These are phyloP conservation scores for Tragelaphus buxtoni DNA, from an alignment of 2,113 vertebrate genomes.

Conservation along the genomic window DNA sequence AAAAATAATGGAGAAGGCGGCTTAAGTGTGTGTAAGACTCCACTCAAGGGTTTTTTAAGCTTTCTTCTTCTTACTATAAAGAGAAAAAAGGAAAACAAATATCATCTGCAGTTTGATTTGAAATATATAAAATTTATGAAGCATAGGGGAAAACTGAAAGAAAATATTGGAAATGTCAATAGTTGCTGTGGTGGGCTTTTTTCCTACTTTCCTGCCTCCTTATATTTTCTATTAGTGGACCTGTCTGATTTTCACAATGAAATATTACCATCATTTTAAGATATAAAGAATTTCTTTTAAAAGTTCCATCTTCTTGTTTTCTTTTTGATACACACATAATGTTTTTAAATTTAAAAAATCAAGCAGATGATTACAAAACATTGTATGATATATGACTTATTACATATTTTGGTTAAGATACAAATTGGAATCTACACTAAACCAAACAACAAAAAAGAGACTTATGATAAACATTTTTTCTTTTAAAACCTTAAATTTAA, in stretches of 20 bases:
- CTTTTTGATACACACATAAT: background rate
- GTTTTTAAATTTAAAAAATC: background rate
- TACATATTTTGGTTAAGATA: background rate
- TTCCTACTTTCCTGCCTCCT: background rate
- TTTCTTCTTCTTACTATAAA: background rate
- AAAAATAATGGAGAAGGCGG: background rate
- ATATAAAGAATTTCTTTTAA: background rate
- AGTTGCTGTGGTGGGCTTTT: background rate
- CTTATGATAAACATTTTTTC: background rate
- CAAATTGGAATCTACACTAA: background rate
- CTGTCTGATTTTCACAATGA: background rate
- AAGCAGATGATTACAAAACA: background rate
- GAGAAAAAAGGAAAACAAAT: background rate
- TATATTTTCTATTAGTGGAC: background rate
- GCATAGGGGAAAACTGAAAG: background rate
- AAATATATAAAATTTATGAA: background rate
- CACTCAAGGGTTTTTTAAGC: background rate
- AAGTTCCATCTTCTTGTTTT: background rate
- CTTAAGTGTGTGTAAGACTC: background rate
- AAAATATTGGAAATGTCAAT: background rate
- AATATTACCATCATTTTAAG: background rate
- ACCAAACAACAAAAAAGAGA: background rate
- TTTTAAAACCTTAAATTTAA: background rate
- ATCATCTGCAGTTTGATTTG: background rate
- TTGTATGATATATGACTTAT: background rate